Base-by-base conservation (phyloP, 2,113 vertebrate species). In the Coregonus clupeaformis region DNA sequence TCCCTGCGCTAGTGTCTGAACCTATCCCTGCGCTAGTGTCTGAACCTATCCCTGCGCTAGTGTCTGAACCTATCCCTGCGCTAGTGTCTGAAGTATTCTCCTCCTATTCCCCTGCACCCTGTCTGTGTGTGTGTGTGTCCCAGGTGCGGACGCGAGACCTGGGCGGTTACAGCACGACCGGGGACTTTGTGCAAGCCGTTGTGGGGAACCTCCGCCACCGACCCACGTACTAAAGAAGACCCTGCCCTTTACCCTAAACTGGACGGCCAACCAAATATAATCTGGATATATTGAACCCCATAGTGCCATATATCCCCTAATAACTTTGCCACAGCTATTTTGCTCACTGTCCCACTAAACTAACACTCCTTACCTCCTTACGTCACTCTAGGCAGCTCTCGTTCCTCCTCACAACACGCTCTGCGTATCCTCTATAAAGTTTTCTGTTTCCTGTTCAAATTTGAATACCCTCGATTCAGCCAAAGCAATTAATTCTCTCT, bases 81-180 rank as follows among this genome's bases (percentile, higher is more conserved):
- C 36, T 7, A 42, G 36, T 27, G 27, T 27, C 27, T 27, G n/a
- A n/a, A n/a, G n/a, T n/a, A n/a, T n/a, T 36, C 32, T 66, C 6
- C 32, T 42, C 36, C 36, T 42, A 42, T 42, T 42, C 36, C 42
- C 68, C 68, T 75, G 55, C 76, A 30, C 57, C 63, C 75, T 71
- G 27, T 27, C 1, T 27, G 27, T 27, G 27, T 27, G 77, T 85
- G 84, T 78, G 62, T 88, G 88, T 76, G 67, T 68, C 7, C 12
- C 67, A 68, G 42, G 42, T 68, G 42, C 20, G 42, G 67, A 49
- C 67, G 5, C 42, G 42, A 20, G 67, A 68, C 36, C 67, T 68
- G 20, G 67, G 67, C 3, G 67, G 67, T 68, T 68, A 49, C 36
- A 20, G 36, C 67, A 68, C 42, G 1, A 68, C 36, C 22, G 42